These are phyloP conservation scores for Nineta flava DNA, from an alignment of 2,888 invertebrate genomes.

Conservation along the genomic window DNA sequence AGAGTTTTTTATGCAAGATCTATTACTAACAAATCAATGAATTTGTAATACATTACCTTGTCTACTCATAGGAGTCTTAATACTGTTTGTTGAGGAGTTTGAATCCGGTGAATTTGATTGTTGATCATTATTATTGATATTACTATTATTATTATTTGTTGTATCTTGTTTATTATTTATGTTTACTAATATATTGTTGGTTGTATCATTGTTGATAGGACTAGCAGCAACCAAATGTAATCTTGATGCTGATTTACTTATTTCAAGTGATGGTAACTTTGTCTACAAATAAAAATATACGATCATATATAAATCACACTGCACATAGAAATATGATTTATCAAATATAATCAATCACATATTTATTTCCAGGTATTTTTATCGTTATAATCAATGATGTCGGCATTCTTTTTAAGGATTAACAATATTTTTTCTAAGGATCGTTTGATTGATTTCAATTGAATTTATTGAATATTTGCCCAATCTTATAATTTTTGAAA, in stretches of 20 bases:
- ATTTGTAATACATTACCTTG: not conserved
- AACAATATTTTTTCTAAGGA: no score
- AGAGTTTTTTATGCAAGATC: no score
- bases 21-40: no score
- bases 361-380: no score
- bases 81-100: not conserved
- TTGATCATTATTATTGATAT: conserved; percentile 22
- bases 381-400: no score
- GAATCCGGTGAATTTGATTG: not conserved
- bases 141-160: conserved; percentile 17
- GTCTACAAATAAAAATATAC: not conserved
- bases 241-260: conserved; percentile 23
- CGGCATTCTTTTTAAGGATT: no score
- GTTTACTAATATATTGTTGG: conserved; percentile 22
- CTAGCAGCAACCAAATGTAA: conserved; percentile 22
- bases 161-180: conserved; percentile 26
- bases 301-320: not conserved
- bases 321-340: no score
- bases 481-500: no score
- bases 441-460: no score
- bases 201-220: conserved; percentile 20
- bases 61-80: not conserved
- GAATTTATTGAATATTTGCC: no score
- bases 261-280: conserved; percentile 26
- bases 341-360: no score